A percentile compares a stretch with the other conserved stretches of the same genome.
Conservation (phyloP, 2,113 vertebrate species). For the Rhinolophus sinicus region DNA sequence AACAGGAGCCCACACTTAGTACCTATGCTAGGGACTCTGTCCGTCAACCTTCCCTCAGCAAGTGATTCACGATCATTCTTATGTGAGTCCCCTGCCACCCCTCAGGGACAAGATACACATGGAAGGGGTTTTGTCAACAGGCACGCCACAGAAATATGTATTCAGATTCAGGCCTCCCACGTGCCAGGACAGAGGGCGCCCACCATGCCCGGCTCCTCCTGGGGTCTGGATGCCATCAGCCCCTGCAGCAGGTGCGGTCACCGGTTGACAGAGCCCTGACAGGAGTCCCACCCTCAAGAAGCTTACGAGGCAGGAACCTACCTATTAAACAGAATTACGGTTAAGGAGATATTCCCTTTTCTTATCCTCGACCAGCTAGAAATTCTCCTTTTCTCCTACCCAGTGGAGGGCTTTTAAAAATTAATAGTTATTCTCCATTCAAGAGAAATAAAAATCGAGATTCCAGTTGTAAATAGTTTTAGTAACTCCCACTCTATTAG, state of each 20-base stretch:
- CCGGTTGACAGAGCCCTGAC: neutral
- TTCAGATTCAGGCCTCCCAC: neutral
- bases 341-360: neutral
- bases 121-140: neutral
- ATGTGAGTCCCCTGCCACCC: neutral
- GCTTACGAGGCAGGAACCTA: neutral
- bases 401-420: neutral
- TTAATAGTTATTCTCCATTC: neutral
- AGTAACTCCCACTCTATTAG: neutral
- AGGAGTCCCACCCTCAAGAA: neutral
- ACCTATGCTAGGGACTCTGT: neutral
- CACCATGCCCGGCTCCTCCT: neutral
- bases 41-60: neutral
- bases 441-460: neutral
- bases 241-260: neutral
- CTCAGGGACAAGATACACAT: neutral
- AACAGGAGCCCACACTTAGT: neutral
- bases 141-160: neutral
- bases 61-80: neutral
- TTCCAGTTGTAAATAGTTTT: neutral
- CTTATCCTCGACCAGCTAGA: neutral
- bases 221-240: neutral
- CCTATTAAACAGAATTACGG: neutral
- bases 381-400: neutral
- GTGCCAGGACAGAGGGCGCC: accelerated